These are phyloP conservation scores for Drosophila parvula DNA, from an alignment of 1,140 invertebrate species.

Conservation along the genomic window DNA sequence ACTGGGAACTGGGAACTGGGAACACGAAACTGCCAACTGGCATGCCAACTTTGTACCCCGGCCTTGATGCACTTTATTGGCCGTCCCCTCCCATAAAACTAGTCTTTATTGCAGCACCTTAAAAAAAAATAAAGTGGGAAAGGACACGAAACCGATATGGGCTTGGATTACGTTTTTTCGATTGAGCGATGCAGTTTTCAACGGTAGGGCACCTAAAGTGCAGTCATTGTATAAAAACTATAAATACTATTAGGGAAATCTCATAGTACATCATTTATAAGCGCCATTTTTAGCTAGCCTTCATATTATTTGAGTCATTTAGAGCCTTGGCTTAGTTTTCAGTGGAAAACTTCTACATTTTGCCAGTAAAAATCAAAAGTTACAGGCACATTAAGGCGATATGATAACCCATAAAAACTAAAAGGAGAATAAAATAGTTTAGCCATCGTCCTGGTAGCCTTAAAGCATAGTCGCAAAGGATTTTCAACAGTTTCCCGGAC, in stretches of 20 bases:
- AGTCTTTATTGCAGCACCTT: conserved; percentile 32
- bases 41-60: conserved; percentile 46
- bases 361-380: not conserved
- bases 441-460: conserved; percentile 9
- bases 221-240: not conserved
- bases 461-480: conserved; percentile 4
- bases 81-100: conserved; percentile 24
- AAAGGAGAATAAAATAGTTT: conserved; percentile 4
- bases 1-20: not conserved
- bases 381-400: not conserved
- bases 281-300: not conserved
- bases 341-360: not conserved
- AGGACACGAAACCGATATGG: conserved; percentile 9
- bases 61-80: conserved; percentile 49
- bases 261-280: not conserved
- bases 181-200: not conserved
- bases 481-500: conserved; percentile 47
- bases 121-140: conserved; percentile 2
- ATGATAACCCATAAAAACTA: not conserved
- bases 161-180: conserved; percentile 1
- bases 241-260: too few species aligned
- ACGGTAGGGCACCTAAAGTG: too few species aligned
- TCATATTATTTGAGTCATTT: not conserved
- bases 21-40: conserved; percentile 23
- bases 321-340: not conserved